Evolutionary conservation across 1,140 invertebrate species (phyloP), one percentile per base, ranked within the genome.

Genomic region (Eumaeus atala): DNA sequence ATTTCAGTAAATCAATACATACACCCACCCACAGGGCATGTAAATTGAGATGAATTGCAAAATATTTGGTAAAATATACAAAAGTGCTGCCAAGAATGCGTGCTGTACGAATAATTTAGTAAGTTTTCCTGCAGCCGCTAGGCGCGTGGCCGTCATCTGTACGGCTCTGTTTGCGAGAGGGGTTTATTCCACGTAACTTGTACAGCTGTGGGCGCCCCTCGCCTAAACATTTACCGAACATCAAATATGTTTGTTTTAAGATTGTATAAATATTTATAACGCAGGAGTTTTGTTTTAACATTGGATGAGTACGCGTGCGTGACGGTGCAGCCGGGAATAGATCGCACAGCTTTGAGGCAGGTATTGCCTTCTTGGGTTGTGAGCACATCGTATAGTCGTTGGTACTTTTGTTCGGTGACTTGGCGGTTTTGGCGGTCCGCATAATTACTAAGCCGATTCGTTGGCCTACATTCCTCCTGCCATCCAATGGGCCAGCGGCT

Each of bases 181-280:
- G 36, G 36, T n/a, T 38, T 38, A 4, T 38, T 38, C 10, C 11
- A 38, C 36, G 36, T 10, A 38, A 38, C 12, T 38, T n/a, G n/a
- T 10, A 38, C 36, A 38, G 10, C 38, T 14, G 38, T 40, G 38
- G 38, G 38, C 12, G 38, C 14, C n/a, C 38, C 21, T 6, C 2
- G 21, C 38, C 11, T 40, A 40, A 40, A 40, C 38, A 40, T 40
- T 40, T 14, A 40, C 38, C n/a, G 38, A 40, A 40, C 38, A 40
- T 40, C 38, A 40, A 40, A 38, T 12, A 12, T 11, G 6, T 12
- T 38, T 38, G 11, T 11, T 38, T 38, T 38, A 11, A 38, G 12
- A 40, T 40, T 40, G 14, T 40, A 40, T 14, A 40, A 40, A 40
- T 14, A 40, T 40, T 40, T 40, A 12, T 40, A 12, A 40, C 11